phyloP scores from a whole-genome alignment of 2,797 vertebrate species.

The Enteromius paludinosus region DNA sequence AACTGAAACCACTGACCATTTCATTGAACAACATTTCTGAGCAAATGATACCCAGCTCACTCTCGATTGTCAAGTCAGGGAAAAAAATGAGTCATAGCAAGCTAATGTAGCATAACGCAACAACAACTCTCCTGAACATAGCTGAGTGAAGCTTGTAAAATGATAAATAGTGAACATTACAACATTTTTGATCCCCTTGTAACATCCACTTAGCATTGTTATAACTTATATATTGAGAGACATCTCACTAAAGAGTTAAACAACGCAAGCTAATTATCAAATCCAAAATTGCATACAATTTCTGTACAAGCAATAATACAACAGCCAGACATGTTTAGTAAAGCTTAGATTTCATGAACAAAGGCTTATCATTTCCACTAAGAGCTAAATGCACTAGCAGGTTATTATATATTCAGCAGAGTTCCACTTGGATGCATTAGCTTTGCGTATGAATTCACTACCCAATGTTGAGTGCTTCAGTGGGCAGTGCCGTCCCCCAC shows the following conservation, averaged over 20 bases:
- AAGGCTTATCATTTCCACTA: neutral
- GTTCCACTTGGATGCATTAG: slow-evolving; percentile 15
- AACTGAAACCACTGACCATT: slow-evolving; percentile 34
- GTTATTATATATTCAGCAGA: slow-evolving; percentile 15
- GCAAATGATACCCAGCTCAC: neutral
- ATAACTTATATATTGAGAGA: neutral
- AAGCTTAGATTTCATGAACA: slow-evolving; percentile 14
- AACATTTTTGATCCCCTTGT: neutral
- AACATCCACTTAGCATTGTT: neutral
- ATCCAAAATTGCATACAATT: neutral
- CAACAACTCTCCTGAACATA: slow-evolving; percentile 13
- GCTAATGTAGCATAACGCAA: slow-evolving; percentile 24
- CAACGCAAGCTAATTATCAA: neutral
- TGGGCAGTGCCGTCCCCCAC: slow-evolving; percentile 12
- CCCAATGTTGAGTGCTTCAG: slow-evolving; percentile 18
- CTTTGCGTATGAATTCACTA: neutral
- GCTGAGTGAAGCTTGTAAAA: slow-evolving; percentile 12
- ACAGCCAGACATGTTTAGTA: neutral
- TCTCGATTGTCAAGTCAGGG: neutral
- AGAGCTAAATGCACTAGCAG: slow-evolving; percentile 5
- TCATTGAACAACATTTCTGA: slow-evolving; percentile 21
- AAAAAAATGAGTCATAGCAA: slow-evolving; percentile 3
- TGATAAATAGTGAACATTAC: slow-evolving; percentile 6
- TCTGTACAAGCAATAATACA: neutral
- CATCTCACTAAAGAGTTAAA: neutral